Conservation (phyloP, 2,888 invertebrate genomes). For the Mactromeris polynyma region DNA sequence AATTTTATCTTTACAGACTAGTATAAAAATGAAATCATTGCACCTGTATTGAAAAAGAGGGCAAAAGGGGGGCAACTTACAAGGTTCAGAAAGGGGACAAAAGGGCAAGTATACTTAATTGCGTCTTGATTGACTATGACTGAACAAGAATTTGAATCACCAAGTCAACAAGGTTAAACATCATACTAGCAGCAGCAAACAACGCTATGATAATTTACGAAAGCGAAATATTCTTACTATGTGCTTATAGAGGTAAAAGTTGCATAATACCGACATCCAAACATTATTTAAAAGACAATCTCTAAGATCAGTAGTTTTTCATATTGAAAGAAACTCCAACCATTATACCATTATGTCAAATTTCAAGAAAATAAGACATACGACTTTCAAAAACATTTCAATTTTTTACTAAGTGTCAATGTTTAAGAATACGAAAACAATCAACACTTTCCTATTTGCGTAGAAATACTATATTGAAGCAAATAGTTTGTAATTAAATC, state of each 20-base stretch:
- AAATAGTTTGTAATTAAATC: not conserved
- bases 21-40: slow-evolving; percentile 35
- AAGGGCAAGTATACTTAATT: not conserved
- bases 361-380: not conserved
- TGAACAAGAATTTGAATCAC: not conserved
- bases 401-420: not conserved
- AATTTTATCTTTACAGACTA: slow-evolving; percentile 37
- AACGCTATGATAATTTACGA: slow-evolving; percentile 10
- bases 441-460: not conserved
- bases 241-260: slow-evolving; percentile 21
- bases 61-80: not conserved
- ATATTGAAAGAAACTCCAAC: too few species aligned
- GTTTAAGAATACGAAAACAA: not conserved
- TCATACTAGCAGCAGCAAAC: not conserved
- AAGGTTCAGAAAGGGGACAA: not conserved
- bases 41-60: slow-evolving; percentile 31
- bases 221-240: slow-evolving; percentile 17
- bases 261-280: slow-evolving; percentile 8
- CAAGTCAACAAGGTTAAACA: not conserved
- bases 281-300: not conserved
- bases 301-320: not conserved
- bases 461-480: not conserved
- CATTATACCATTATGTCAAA: too few species aligned
- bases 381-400: not conserved
- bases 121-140: slow-evolving; percentile 13